Evolutionary conservation across 2,113 vertebrate species (phyloP).

Genomic region (Camelus bactrianus): DNA sequence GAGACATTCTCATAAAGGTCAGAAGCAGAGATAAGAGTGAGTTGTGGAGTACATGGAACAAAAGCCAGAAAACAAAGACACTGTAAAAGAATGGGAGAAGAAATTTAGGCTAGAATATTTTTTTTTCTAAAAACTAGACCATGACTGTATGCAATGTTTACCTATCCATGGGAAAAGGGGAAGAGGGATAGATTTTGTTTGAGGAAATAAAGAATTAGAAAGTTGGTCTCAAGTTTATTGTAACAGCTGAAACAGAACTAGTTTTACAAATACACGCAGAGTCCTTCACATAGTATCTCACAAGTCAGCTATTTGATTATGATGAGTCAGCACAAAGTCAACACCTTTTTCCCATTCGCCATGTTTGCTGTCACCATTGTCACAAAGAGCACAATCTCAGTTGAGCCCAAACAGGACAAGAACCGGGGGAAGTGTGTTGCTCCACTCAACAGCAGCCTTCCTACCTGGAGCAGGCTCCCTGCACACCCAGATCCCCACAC

Average conservation of each 20-base stretch:
- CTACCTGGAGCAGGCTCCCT: background rate
- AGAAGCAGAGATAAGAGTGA: constrained; percentile 28
- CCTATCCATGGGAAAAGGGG: background rate
- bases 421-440: background rate
- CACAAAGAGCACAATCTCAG: background rate
- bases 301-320: background rate
- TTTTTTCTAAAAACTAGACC: background rate
- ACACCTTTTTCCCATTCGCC: background rate
- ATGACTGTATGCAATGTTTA: background rate
- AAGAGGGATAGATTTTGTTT: background rate
- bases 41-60: background rate
- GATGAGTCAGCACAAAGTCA: background rate
- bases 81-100: background rate
- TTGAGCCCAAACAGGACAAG: background rate
- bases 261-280: background rate
- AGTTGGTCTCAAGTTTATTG: background rate
- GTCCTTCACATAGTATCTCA: background rate
- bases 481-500: background rate
- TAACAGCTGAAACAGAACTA: background rate
- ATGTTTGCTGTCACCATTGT: background rate
- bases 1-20: constrained; percentile 23
- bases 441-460: background rate
- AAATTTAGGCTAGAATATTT: background rate
- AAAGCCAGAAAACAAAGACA: constrained; percentile 3
- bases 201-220: background rate